These are phyloP conservation scores for Diarsia mendica DNA, from an alignment of 2,888 invertebrate genomes.

Conservation along the genomic window DNA sequence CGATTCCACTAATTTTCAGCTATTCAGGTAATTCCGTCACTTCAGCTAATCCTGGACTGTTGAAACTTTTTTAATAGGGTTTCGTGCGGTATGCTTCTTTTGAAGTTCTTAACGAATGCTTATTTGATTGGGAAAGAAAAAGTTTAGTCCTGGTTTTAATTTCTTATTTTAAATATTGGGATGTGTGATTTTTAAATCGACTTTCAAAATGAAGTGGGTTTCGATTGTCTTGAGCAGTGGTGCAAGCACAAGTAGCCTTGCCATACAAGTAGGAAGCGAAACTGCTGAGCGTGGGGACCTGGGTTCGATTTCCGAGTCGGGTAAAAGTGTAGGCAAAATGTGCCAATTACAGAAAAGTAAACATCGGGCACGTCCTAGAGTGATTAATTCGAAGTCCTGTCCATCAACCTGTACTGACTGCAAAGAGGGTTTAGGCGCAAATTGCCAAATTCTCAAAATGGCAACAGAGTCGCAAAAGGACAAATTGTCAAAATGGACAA, in stretches of 20 bases:
- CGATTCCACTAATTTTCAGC: conserved; percentile 48
- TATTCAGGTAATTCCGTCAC: conserved; percentile 45
- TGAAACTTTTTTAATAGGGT: conserved; percentile 53
- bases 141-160: conserved; percentile 9
- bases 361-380: too few species aligned
- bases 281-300: too few species aligned
- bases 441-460: too few species aligned
- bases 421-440: too few species aligned
- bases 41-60: conserved; percentile 15
- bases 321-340: too few species aligned
- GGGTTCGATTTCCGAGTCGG: too few species aligned
- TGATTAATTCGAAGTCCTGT: too few species aligned
- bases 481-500: too few species aligned
- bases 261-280: background rate
- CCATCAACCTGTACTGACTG: too few species aligned
- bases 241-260: background rate
- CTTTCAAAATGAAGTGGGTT: background rate
- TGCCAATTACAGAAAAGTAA: too few species aligned
- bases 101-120: conserved; percentile 11
- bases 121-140: conserved; percentile 10
- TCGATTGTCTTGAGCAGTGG: background rate
- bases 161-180: background rate
- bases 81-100: conserved; percentile 27
- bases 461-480: too few species aligned
- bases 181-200: background rate